These are phyloP conservation scores for Drosophila kikkawai DNA, from an alignment of 1,140 invertebrate species.

Conservation along the genomic window DNA sequence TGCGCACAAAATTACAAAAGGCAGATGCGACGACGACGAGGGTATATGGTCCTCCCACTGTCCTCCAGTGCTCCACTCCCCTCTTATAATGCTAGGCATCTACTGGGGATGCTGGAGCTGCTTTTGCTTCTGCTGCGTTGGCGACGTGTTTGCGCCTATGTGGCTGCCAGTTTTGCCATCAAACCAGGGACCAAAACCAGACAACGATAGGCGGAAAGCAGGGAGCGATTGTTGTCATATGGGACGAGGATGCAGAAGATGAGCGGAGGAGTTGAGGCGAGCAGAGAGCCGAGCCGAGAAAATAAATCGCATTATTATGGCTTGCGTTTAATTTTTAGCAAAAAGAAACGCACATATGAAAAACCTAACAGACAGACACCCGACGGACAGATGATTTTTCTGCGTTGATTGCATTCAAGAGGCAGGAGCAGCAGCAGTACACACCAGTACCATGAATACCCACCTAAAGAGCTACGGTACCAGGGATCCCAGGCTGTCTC, in stretches of 20 bases:
- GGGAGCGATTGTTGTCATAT: conserved; percentile 43
- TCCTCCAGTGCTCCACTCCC: background rate
- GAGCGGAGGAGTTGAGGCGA: background rate
- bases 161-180: conserved; percentile 61
- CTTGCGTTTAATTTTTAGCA: conserved; percentile 74
- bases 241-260: conserved; percentile 37
- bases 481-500: conserved; percentile 3
- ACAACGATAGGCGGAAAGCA: conserved; percentile 10
- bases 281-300: background rate
- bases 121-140: background rate
- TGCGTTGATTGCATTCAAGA: conserved; percentile 22
- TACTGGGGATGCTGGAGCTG: background rate
- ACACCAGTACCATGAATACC: conserved; percentile 1
- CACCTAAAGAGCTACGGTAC: conserved; percentile 4
- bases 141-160: conserved; percentile 60
- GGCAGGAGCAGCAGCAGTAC: background rate
- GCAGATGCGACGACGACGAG: conserved; percentile 26
- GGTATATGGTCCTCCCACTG: background rate
- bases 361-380: background rate
- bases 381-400: conserved; percentile 11
- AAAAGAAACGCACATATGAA: conserved; percentile 43
- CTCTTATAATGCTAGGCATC: background rate
- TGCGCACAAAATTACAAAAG: conserved; percentile 72
- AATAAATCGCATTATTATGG: conserved; percentile 74
- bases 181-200: conserved; percentile 6